Evolutionary conservation across 2,797 vertebrate species (phyloP), one percentile per base, ranked within the genome.

Genomic region (Squalus acanthias): DNA sequence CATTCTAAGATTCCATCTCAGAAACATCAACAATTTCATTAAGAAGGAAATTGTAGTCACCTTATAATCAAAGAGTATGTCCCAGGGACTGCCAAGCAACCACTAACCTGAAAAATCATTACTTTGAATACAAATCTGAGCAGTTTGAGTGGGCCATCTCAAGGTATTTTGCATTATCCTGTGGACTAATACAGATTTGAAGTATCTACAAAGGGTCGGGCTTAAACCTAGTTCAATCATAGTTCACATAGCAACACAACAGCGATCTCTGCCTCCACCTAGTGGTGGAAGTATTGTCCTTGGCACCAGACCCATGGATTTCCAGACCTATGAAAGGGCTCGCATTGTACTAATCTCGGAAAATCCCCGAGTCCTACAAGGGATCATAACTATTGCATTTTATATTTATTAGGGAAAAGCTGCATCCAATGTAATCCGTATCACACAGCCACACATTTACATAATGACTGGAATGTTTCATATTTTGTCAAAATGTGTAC

Each of bases 401-500:
- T 88, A 88, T 2, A 2, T 88, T 53, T 39, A 53, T 57, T 88
- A 26, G 10, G 29, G 13, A 17, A 91, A 91, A 63, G 17, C 33
- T 67, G n/a, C 1, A 39, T 67, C 65, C 63, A 9, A 26, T 67
- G 7, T 67, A n/a, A 93, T 24, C 15, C n/a, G 22, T 93, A 50
- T 8, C 82, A 85, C 82, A 85, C 1, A 85, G 46, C 82, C 63
- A 46, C 91, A 46, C n/a, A 69, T 69, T 10, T 12, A 22, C n/a
- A 69, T 46, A 46, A 67, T 67, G 39, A 93, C 63, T n/a, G 91
- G 91, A 95, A 95, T 95, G 70, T 57, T 95, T 95, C 12, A 74
- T 53, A 95, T 95, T 95, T 95, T 95, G 69, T 95, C 94, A 95
- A 95, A 76, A 92, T 92, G 94, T 95, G 70, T 95, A 33, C 46